phyloP scores from a whole-genome alignment of 2,797 vertebrate species.

The Sebastes oblongus region DNA sequence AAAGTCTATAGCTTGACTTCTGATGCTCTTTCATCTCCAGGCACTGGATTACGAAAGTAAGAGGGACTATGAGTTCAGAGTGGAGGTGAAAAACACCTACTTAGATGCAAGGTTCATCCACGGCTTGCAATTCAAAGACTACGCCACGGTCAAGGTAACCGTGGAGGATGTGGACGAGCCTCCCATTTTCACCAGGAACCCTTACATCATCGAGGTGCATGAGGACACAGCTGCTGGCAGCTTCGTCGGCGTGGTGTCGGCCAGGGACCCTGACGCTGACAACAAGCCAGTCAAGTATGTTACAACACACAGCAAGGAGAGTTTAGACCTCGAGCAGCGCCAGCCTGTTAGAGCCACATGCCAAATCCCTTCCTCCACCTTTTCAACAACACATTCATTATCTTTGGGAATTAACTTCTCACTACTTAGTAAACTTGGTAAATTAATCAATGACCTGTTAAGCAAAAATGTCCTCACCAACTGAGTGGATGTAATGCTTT shows the following conservation, averaged over 20 bases:
- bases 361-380: neutral
- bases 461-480: conserved; percentile 45
- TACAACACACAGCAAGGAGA: neutral
- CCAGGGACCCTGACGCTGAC: conserved; percentile 90
- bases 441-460: conserved; percentile 37
- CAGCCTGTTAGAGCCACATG: neutral
- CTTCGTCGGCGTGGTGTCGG: conserved; percentile 90
- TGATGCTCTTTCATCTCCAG: conserved; percentile 78
- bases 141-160: conserved; percentile 88
- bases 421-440: conserved; percentile 1
- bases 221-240: conserved; percentile 92
- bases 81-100: conserved; percentile 93
- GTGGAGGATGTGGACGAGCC: conserved; percentile 93
- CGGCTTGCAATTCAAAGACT: conserved; percentile 93
- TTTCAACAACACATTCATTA: neutral
- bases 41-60: conserved; percentile 95
- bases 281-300: conserved; percentile 91
- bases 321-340: neutral
- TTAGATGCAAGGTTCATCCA: conserved; percentile 90
- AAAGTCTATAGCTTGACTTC: conserved; percentile 53
- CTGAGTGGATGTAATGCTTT: neutral
- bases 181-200: conserved; percentile 88
- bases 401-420: neutral
- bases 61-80: conserved; percentile 88
- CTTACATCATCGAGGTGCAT: conserved; percentile 94